A percentile compares a stretch with the other conserved stretches of the same genome.
Evolutionary conservation across 2,113 vertebrate genomes (phyloP).

Genomic region (Emberiza fucata): DNA sequence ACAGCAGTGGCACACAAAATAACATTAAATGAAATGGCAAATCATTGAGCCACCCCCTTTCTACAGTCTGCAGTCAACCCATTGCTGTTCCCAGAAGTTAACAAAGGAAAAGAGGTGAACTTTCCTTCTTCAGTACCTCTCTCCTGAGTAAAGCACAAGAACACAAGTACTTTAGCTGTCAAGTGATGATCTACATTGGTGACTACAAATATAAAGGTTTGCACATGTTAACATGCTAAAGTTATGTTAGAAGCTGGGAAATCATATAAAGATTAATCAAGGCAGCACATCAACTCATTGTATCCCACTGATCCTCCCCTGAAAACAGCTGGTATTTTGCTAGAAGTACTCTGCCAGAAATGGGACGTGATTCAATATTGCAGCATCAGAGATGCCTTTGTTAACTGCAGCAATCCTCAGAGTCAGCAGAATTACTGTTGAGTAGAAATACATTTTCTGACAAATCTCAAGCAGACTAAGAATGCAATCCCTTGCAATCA

Average conservation of each 20-base stretch:
- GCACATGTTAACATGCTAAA: not conserved
- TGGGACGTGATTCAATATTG: constrained; percentile 34
- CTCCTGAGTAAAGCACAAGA: not conserved
- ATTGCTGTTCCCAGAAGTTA: not conserved
- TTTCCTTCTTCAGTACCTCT: not conserved
- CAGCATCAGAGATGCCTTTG: constrained; percentile 54
- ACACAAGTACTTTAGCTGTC: not conserved
- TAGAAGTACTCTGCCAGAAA: constrained; percentile 33
- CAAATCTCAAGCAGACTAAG: constrained; percentile 9
- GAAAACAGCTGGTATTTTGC: constrained; percentile 61
- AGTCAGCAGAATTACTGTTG: constrained; percentile 58
- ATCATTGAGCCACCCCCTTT: not conserved
- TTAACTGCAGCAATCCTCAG: constrained; percentile 1
- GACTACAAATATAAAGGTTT: not conserved
- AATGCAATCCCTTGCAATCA: constrained; percentile 35
- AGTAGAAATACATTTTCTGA: constrained; percentile 56
- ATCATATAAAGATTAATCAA: constrained; percentile 51
- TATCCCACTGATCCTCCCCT: constrained; percentile 26
- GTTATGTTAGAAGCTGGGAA: constrained; percentile 9
- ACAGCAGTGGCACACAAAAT: not conserved
- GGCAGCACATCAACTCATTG: constrained; percentile 10
- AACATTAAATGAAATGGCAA: not conserved
- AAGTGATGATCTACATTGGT: not conserved
- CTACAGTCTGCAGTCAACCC: not conserved
- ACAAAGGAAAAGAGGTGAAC: not conserved